These are phyloP conservation scores for Rattus norvegicus DNA, from an alignment of 2,113 vertebrate genomes.

Conservation along the genomic window DNA sequence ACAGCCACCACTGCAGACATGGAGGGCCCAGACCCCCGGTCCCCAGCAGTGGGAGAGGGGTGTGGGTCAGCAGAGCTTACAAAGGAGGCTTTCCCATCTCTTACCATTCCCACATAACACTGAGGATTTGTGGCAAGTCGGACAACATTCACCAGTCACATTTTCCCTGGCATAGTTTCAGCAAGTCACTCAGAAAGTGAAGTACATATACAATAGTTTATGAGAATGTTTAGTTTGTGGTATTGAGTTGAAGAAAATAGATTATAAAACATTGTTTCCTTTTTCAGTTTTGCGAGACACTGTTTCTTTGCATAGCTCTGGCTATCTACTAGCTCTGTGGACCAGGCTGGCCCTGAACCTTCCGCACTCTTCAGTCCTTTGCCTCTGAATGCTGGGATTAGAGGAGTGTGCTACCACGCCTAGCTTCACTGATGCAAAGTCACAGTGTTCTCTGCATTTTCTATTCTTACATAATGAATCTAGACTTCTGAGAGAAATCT, in stretches of 20 bases:
- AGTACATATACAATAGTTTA: slow-evolving; percentile 47
- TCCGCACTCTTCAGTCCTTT: too few relatives aligned
- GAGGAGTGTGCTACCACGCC: too few relatives aligned
- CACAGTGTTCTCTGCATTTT: too few relatives aligned
- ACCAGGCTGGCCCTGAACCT: too few relatives aligned
- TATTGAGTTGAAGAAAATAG: background rate
- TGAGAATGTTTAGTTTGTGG: slow-evolving; percentile 36
- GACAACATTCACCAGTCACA: background rate
- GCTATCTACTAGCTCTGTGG: too few relatives aligned
- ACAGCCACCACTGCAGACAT: slow-evolving; percentile 24
- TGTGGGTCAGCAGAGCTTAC: background rate
- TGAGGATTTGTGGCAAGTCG: slow-evolving; percentile 10
- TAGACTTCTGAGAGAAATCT: too few relatives aligned
- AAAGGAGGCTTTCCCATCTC: background rate
- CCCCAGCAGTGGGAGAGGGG: too few relatives aligned
- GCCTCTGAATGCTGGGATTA: too few relatives aligned
- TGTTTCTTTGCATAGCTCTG: too few relatives aligned
- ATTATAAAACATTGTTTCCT: background rate
- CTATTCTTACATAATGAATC: too few relatives aligned
- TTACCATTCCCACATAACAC: background rate
- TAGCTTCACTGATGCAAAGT: too few relatives aligned
- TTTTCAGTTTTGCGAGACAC: background rate
- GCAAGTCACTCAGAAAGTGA: slow-evolving; percentile 46
- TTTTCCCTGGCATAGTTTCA: slow-evolving; percentile 49
- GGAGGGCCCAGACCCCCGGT: background rate